Evolutionary conservation across 1,140 invertebrate genomes (phyloP).

Genomic region (Lasaia peninsularis): DNA sequence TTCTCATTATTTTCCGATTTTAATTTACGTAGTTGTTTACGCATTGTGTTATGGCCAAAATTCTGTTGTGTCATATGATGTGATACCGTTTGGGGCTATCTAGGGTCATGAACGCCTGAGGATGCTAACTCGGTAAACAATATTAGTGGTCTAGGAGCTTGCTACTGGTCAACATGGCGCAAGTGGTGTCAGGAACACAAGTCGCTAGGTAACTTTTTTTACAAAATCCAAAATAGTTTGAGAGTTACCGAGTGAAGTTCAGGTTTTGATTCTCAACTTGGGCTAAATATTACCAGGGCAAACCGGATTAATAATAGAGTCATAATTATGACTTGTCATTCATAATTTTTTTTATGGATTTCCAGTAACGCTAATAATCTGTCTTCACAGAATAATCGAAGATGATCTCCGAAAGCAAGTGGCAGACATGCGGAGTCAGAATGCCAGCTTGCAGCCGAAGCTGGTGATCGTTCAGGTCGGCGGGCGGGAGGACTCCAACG

Average conservation of each 20-base stretch:
- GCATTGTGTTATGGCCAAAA: no score
- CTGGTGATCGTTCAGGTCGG: slow-evolving; percentile 95
- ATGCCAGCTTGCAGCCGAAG: slow-evolving; percentile 84
- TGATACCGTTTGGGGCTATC: slow-evolving; percentile 29
- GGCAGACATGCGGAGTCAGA: slow-evolving; percentile 75
- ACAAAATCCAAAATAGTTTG: neutral
- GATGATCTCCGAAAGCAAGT: slow-evolving; percentile 84
- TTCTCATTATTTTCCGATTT: no score
- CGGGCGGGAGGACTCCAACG: slow-evolving; percentile 97
- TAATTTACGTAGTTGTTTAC: no score
- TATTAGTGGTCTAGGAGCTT: neutral
- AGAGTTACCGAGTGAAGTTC: neutral
- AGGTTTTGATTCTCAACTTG: no score
- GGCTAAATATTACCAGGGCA: no score
- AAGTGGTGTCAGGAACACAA: slow-evolving; percentile 79
- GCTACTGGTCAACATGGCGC: slow-evolving; percentile 36
- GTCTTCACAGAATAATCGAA: slow-evolving; percentile 84
- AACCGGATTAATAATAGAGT: no score
- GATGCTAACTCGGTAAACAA: neutral
- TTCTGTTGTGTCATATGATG: neutral
- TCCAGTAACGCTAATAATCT: neutral
- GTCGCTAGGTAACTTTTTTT: slow-evolving; percentile 77
- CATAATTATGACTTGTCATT: neutral
- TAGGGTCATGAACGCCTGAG: slow-evolving; percentile 20
- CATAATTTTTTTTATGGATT: neutral